Percentiles rank a stretch among this genome's conserved stretches.
These are phyloP conservation scores for Himalopsyche japonica DNA, from an alignment of 2,888 invertebrate species.

Conservation along the genomic window DNA sequence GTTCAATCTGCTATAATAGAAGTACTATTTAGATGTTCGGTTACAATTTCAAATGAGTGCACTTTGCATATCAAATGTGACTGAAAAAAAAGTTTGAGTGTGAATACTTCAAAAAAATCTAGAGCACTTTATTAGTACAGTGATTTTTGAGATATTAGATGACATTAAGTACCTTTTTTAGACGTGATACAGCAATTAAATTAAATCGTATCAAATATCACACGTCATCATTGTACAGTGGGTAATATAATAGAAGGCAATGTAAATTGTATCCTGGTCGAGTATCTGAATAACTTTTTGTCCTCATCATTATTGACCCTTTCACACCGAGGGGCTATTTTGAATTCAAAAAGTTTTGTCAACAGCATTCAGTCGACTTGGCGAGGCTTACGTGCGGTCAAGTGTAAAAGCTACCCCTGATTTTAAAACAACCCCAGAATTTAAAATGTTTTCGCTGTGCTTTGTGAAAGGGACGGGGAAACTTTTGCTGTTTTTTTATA, in stretches of 20 bases:
- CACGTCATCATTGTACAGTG: background rate
- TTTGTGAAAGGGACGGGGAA: background rate
- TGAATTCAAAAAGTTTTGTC: background rate
- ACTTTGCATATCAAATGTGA: too few relatives aligned
- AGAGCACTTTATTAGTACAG: too few relatives aligned
- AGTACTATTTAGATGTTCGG: too few relatives aligned
- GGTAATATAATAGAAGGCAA: background rate
- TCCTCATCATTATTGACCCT: background rate
- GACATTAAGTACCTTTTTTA: too few relatives aligned
- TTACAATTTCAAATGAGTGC: too few relatives aligned
- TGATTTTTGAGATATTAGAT: too few relatives aligned
- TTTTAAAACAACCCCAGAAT: background rate
- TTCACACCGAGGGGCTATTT: background rate
- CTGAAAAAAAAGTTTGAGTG: too few relatives aligned
- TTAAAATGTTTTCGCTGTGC: background rate
- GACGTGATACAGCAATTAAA: too few relatives aligned
- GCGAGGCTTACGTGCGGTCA: background rate
- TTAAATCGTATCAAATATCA: background rate
- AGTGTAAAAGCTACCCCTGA: background rate
- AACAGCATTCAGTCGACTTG: background rate
- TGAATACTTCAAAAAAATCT: too few relatives aligned
- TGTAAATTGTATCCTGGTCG: background rate
- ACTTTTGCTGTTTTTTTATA: background rate
- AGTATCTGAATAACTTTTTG: background rate
- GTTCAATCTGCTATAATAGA: too few relatives aligned